Base-by-base conservation (phyloP, 2,113 vertebrate species). In the Donacobius atricapilla region DNA sequence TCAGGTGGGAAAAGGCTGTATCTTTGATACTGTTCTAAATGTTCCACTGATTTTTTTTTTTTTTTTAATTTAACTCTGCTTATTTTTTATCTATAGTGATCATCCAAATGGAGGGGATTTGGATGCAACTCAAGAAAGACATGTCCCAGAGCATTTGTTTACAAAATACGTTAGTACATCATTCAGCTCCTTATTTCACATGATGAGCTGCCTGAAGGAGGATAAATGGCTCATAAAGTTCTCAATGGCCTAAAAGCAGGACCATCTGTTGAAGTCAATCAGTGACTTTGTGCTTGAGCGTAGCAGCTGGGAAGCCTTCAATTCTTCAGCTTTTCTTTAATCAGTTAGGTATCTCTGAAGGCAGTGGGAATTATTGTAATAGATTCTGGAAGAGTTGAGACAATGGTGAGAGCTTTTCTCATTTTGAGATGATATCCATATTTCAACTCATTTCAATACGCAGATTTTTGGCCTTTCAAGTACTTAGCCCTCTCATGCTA, bases 171-270 rank as follows among this genome's bases (percentile, higher is more conserved):
- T 90, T 93, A 90, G 27, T 69, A 78, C 79, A 82, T 87, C 61
- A 65, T 87, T 96, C 94, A 95, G 39, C 90, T 96, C 68, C 57
- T 96, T 78, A 93, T 89, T 93, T 72, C 56, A 92, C 48, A 72
- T 70, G 53, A 96, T 86, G 88, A 39, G 58, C 70, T 95, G 73
- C 72, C 69, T 91, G 40, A 83, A 96, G 88, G 79, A 87, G 83
- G 66, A 88, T 91, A 90, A 97, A 93, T 95, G 85, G 66, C 70
- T 96, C 85, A 97, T 76, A 87, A 73, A 83, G 53, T 96, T 94
- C 86, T 97, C 93, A 96, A 90, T 89, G 65, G 64, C 50, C 72
- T 93, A 95, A 95, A 87, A 92, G 72, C 58, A 89, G 51, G 44
- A 93, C 78, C 94, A 94, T 94, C 81, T 96, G 80, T 65, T 96